Evolutionary conservation across 2,888 invertebrate species (phyloP), one percentile per base, ranked within the genome.

Genomic region (Panorpa germanica): DNA sequence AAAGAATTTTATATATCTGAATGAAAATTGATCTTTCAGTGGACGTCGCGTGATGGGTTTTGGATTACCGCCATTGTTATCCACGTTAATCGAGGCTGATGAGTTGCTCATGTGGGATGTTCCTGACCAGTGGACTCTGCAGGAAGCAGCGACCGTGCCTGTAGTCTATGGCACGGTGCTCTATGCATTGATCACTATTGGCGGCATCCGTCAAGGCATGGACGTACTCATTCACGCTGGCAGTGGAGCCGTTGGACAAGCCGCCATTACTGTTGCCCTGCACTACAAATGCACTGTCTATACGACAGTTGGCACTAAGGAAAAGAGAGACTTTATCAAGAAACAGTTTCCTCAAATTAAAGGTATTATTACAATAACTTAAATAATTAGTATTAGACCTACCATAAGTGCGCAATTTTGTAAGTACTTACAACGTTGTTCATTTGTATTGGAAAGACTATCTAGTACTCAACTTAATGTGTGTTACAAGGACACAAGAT

Each of bases 81-180:
- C 68, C 2, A 61, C 65, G 2, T 52, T 56, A 13, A 54, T 66
- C 10, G 49, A 57, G 36, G 65, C 61, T 4, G 14, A 43, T 52
- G 13, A 53, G 36, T 24, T 28, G 39, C 12, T 36, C 22, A 21
- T 27, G 28, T 83, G 80, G 80, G 51, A 62, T 21, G 55, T 82
- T 6, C 82, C 83, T 3, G 64, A 71, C 3, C 50, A 59, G 5
- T 82, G 80, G 78, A 61, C 59, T 13, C 53, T 81, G 24, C 66
- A 72, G 40, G 75, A 82, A 39, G 82, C 76, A 1, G 74, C 76
- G 4, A 72, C 76, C 0, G 62, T 82, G 1, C 83, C 83, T 0
- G 74, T 81, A n/a, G 78, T 78, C 1, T 83, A 81, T 43, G 61
- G 62, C 35, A 70, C 75, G 1, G 67, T 66, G 1, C 68, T 65